Evolutionary conservation across 2,888 invertebrate species (phyloP).

Genomic region (Caenorhabditis sp.): DNA sequence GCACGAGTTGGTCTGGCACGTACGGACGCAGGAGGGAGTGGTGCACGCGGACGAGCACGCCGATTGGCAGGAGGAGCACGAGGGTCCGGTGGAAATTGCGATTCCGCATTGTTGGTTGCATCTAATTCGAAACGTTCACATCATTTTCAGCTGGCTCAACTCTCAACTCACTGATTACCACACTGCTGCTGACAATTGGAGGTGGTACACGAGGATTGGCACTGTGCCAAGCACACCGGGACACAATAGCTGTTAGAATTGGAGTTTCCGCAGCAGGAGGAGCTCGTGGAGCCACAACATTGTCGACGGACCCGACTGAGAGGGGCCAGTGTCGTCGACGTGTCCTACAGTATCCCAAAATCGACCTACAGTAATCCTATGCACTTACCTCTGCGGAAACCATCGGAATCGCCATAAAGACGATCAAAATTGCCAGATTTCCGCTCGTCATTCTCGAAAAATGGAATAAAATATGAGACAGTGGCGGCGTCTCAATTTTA

Average conservation of each 20-base stretch:
- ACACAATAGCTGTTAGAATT: conserved; percentile 26
- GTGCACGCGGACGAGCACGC: conserved; percentile 51
- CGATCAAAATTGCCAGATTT: background rate
- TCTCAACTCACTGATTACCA: conserved; percentile 31
- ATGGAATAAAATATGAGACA: too few species aligned
- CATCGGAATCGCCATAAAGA: conserved; percentile 34
- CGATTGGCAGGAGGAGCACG: conserved; percentile 49
- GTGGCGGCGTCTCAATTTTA: too few species aligned
- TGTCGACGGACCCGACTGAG: conserved; percentile 50
- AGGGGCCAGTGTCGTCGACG: background rate
- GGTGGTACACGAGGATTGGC: conserved; percentile 36
- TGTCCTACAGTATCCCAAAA: background rate
- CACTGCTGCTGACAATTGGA: conserved; percentile 21
- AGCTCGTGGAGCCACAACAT: conserved; percentile 33
- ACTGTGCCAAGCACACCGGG: conserved; percentile 48
- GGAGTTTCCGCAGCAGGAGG: conserved; percentile 25
- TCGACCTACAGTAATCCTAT: too few species aligned
- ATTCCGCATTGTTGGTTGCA: conserved; percentile 36
- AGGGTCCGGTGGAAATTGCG: conserved; percentile 14
- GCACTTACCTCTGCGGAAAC: conserved; percentile 17
- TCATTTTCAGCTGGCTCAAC: background rate
- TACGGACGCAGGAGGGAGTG: conserved; percentile 38
- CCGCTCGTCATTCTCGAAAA: too few species aligned
- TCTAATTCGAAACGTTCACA: conserved; percentile 1
- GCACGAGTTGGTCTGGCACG: conserved; percentile 46